A percentile compares a stretch with the other conserved stretches of the same genome.
Conservation (phyloP, 2,113 vertebrate species). For the Pelmatolapia mariae region DNA sequence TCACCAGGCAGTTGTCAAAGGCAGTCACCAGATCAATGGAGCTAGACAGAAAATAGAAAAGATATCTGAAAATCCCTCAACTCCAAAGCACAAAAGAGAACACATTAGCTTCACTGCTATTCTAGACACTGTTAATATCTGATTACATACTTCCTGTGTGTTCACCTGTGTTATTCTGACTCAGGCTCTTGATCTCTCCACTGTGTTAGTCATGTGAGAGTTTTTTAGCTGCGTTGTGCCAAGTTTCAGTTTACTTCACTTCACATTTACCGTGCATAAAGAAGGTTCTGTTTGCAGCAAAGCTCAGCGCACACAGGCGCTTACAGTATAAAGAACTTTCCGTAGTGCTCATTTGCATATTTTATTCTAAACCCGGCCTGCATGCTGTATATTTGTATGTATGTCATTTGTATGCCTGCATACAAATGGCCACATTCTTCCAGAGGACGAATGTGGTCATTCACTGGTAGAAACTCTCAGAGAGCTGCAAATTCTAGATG, state of each 20-base stretch:
- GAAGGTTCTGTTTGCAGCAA: not conserved
- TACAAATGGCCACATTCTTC: not conserved
- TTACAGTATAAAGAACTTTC: not conserved
- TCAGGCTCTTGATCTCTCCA: not conserved
- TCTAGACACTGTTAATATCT: not conserved
- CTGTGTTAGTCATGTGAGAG: not conserved
- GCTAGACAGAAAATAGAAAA: not conserved
- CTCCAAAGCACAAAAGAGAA: not conserved
- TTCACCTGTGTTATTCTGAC: not conserved
- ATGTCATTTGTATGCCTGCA: not conserved
- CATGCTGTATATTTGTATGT: not conserved
- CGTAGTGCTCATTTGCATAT: not conserved
- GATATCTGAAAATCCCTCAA: not conserved
- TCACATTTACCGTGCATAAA: not conserved
- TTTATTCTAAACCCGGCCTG: rapidly evolving
- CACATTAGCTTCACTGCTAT: not conserved
- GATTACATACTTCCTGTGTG: not conserved
- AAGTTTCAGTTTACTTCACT: not conserved
- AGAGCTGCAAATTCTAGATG: not conserved
- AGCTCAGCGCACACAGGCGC: not conserved
- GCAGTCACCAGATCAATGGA: not conserved
- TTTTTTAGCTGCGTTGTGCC: not conserved
- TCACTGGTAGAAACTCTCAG: not conserved
- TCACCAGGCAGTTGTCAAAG: no score
- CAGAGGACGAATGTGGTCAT: rapidly evolving